A percentile compares a stretch with the other conserved stretches of the same genome.
These are phyloP conservation scores for Muntiacus reevesi DNA, from an alignment of 2,113 vertebrate genomes.

Conservation along the genomic window DNA sequence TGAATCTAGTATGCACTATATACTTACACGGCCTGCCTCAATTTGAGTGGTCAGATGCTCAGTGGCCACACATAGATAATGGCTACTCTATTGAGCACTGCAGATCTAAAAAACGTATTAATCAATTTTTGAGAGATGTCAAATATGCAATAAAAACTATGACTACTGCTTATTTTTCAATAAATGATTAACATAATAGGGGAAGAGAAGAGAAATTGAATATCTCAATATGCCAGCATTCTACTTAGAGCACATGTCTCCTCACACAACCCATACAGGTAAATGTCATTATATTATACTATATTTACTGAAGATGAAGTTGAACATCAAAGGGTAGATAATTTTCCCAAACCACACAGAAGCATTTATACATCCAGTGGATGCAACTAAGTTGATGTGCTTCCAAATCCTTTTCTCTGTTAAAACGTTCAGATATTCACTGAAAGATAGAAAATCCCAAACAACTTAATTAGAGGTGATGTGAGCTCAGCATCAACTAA, in stretches of 20 bases:
- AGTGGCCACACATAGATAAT: too few relatives aligned
- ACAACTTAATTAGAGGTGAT: neutral
- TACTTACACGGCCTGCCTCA: too few relatives aligned
- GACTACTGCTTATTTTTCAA: neutral
- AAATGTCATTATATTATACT: neutral
- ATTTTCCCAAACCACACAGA: neutral
- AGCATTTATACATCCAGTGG: neutral
- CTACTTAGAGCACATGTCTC: neutral
- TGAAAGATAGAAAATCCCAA: neutral
- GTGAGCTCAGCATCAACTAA: neutral
- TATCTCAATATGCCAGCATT: neutral
- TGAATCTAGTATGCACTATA: too few relatives aligned
- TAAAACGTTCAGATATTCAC: neutral
- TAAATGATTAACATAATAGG: neutral
- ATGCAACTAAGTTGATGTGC: neutral
- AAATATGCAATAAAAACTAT: neutral
- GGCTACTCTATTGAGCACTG: too few relatives aligned
- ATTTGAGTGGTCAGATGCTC: too few relatives aligned
- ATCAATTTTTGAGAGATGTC: neutral
- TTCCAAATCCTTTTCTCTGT: neutral
- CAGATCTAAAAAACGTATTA: neutral
- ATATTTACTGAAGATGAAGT: neutral
- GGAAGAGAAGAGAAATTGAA: neutral
- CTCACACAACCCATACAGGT: neutral
- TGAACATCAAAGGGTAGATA: neutral